phyloP scores from a whole-genome alignment of 2,113 vertebrate species.

The Tupaia chinensis region DNA sequence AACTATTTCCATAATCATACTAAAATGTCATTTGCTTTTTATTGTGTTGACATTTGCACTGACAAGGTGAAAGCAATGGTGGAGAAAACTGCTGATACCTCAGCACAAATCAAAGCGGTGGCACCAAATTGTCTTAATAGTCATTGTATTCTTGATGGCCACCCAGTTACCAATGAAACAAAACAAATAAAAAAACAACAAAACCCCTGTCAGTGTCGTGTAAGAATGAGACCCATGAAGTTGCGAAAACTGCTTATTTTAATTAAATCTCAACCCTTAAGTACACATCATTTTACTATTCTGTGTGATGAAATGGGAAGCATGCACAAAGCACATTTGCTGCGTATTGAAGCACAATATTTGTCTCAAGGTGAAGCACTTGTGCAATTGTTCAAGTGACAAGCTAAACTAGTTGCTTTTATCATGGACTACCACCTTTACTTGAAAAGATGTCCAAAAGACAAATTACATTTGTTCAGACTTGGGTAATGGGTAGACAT shows the following conservation, averaged over 20 bases:
- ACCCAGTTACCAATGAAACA: not conserved
- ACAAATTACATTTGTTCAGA: not conserved
- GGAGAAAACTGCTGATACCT: not conserved
- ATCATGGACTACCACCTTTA: not conserved
- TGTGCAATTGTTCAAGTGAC: not conserved
- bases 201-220: not conserved
- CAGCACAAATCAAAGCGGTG: not conserved
- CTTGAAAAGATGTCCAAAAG: not conserved
- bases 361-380: not conserved
- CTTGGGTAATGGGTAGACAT: not conserved
- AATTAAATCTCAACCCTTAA: not conserved
- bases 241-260: not conserved
- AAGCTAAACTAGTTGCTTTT: constrained; percentile 3
- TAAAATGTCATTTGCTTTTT: not conserved
- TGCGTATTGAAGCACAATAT: not conserved
- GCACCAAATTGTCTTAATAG: not conserved
- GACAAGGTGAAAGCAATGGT: not conserved
- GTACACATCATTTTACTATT: not conserved
- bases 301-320: not conserved
- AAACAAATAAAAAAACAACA: not conserved
- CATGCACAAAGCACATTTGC: not conserved
- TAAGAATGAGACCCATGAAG: not conserved
- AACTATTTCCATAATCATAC: not conserved
- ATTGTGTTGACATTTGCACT: not conserved
- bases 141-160: not conserved